Conservation (phyloP, 2,797 vertebrate species). For the Molossus alvarezi region DNA sequence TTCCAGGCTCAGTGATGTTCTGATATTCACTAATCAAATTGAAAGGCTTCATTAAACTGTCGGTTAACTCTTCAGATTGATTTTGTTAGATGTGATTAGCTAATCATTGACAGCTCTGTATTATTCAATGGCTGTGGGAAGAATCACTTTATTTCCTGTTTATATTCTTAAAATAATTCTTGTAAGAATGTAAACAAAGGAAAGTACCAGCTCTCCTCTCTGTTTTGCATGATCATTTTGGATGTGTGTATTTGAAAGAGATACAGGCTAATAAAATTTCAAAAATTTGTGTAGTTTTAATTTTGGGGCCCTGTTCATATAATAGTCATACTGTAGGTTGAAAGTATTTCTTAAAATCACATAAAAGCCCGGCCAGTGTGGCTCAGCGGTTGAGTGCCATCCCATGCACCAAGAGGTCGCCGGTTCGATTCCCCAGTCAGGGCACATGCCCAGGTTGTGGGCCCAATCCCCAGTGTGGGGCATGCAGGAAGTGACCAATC, state of each 20-base stretch:
- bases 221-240: not conserved
- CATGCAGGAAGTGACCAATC: too few species aligned
- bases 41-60: conserved; percentile 1
- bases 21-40: conserved; percentile 30
- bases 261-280: not conserved
- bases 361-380: not conserved
- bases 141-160: conserved; percentile 28
- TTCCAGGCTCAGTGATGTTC: not conserved
- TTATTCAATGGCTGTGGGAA: conserved; percentile 40
- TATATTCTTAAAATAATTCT: conserved; percentile 19
- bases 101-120: not conserved
- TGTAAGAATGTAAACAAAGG: not conserved
- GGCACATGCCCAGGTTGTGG: too few species aligned
- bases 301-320: conserved; percentile 6
- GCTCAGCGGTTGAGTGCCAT: too few species aligned
- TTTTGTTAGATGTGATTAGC: conserved; percentile 42
- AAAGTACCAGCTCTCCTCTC: not conserved
- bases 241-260: conserved; percentile 43
- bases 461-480: too few species aligned
- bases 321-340: conserved; percentile 30
- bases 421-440: too few species aligned
- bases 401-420: too few species aligned
- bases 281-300: conserved; percentile 38
- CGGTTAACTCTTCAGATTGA: conserved; percentile 43
- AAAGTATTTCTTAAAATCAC: conserved; percentile 46